Base-by-base conservation (phyloP, 2,888 invertebrate species). In the Tinea semifulvella region DNA sequence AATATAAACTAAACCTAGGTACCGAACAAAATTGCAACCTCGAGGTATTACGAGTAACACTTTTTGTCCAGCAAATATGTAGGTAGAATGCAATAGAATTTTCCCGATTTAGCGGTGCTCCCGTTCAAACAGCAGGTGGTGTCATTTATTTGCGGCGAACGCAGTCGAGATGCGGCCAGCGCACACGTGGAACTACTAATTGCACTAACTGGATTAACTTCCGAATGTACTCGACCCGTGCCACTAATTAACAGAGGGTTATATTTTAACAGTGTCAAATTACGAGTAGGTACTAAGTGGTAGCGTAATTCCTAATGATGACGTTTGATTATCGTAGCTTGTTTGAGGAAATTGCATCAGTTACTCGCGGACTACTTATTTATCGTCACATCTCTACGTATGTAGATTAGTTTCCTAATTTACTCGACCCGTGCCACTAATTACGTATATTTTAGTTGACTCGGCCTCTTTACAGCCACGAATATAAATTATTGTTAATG, bases 111-210 rank as follows among this genome's bases (percentile, higher is more conserved):
- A 16, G 14, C 18, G 18, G 17, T 36, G 2, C 17, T 2, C 18
- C 17, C 18, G 40, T 22, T 40, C 40, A 40, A 40, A 40, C 13
- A 22, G 17, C 20, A 18, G 19, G 19, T 19, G 5, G 22, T 11
- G 13, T 40, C 40, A 49, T 49, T 46, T 43, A 47, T 49, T 42
- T 46, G 49, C 19, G 49, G 49, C 40, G 40, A 20, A 13, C 31
- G 38, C 47, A 49, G 49, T 46, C 47, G 49, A 20, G 42, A 39
- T 39, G 39, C 20, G 39, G 39, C 39, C 17, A n/a, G 25, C 22
- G 27, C 44, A 20, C n/a, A 18, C 40, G 20, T 18, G 27, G 17
- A 20, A 18, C 45, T 39, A 38, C 42, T 49, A 45, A 49, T 49
- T 49, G 42, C 11, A 40, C 45, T 39, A 39, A 43, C 47, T 42